Conservation (phyloP, 2,113 vertebrate genomes). For the Boleophthalmus pectinirostris region DNA sequence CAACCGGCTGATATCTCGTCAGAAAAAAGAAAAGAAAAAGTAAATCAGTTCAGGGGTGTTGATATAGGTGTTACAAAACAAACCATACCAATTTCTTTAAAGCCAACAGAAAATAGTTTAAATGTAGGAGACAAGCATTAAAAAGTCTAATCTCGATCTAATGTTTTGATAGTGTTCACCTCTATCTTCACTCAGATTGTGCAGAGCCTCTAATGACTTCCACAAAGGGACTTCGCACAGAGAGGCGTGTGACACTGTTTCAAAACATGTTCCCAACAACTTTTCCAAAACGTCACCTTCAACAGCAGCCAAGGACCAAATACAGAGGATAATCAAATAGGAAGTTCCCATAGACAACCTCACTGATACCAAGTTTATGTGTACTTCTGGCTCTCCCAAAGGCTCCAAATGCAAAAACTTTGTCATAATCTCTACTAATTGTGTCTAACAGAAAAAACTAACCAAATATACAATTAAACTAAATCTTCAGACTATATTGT, state of each 20-base stretch:
- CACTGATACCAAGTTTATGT: not conserved
- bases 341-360: slow-evolving; percentile 27
- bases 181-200: not conserved
- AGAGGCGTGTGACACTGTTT: slow-evolving; percentile 51
- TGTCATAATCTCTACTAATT: no score
- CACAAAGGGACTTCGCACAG: slow-evolving; percentile 12
- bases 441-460: not conserved
- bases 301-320: slow-evolving; percentile 9
- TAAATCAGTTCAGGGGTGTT: no score
- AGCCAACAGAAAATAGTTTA: not conserved
- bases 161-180: not conserved
- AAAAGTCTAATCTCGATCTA: not conserved
- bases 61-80: not conserved
- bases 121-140: not conserved
- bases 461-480: no score
- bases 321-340: slow-evolving; percentile 36
- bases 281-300: slow-evolving; percentile 34
- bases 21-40: no score
- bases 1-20: no score
- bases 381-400: not conserved
- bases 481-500: no score
- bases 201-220: slow-evolving; percentile 27
- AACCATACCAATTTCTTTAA: not conserved
- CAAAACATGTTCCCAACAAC: slow-evolving; percentile 40
- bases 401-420: no score